A percentile compares a stretch with the other conserved stretches of the same genome.
Conservation (phyloP, 2,113 vertebrate genomes). For the Triplophysa siluroides region DNA sequence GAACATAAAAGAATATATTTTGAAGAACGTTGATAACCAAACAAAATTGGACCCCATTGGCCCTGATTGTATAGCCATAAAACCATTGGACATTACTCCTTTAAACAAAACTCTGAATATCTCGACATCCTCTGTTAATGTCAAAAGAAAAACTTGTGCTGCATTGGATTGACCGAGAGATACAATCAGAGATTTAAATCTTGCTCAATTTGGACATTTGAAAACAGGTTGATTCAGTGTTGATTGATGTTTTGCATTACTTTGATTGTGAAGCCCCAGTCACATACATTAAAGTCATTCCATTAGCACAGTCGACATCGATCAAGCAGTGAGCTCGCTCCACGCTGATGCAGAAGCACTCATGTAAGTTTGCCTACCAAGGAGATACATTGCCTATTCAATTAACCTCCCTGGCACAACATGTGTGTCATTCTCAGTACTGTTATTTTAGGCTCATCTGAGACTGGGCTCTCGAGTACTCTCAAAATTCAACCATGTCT, state of each 20-base stretch:
- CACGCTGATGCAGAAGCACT: neutral
- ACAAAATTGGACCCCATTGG: no score
- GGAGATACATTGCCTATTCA: constrained; percentile 27
- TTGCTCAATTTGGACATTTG: constrained; percentile 28
- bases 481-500: neutral
- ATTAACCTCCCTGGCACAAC: constrained; percentile 37
- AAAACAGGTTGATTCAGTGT: neutral
- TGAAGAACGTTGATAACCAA: no score
- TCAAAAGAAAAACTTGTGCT: neutral
- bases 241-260: constrained; percentile 29
- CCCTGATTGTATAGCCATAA: no score
- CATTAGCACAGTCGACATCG: constrained; percentile 20
- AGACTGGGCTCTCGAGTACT: neutral
- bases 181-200: constrained; percentile 11
- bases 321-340: neutral
- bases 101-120: neutral
- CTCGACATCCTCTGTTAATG: neutral
- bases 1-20: no score
- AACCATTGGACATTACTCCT: no score
- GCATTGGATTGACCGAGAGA: neutral
- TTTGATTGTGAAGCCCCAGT: constrained; percentile 23
- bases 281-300: constrained; percentile 37
- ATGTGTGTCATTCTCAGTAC: constrained; percentile 13
- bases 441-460: constrained; percentile 6
- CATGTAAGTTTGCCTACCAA: constrained; percentile 9